Conservation (phyloP, 1,140 invertebrate species). For the Neodiprion lecontei region DNA sequence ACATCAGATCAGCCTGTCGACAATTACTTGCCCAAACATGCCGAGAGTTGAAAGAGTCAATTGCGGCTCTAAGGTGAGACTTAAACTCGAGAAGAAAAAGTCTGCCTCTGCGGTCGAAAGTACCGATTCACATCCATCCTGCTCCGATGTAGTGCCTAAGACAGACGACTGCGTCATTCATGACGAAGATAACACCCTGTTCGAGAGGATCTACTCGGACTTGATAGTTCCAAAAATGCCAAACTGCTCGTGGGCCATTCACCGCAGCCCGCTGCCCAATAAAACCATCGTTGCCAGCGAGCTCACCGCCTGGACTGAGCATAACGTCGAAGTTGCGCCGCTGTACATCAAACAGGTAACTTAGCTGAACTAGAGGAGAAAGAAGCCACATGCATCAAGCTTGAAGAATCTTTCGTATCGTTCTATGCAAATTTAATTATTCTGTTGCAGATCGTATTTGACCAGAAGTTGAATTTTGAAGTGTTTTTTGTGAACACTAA, state of each 20-base stretch:
- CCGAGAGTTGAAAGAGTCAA: no score
- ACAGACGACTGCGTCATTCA: no score
- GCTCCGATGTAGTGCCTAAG: no score
- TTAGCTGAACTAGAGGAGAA: slow-evolving; percentile 2
- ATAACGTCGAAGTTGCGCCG: slow-evolving; percentile 23
- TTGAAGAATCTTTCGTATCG: not conserved
- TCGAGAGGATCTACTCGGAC: slow-evolving; percentile 20
- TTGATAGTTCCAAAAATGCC: slow-evolving; percentile 26
- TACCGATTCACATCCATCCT: no score
- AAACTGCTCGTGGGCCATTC: slow-evolving; percentile 34
- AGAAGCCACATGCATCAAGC: not conserved
- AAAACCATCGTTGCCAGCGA: slow-evolving; percentile 34
- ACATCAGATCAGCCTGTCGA: no score
- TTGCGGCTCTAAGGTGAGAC: no score
- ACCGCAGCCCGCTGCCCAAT: slow-evolving; percentile 27
- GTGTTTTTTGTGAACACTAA: slow-evolving; percentile 29
- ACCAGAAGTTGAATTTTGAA: slow-evolving; percentile 34
- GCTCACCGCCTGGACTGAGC: slow-evolving; percentile 23
- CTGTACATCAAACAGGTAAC: slow-evolving; percentile 35
- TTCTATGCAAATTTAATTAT: not conserved
- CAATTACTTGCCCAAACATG: no score
- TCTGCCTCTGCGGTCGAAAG: no score
- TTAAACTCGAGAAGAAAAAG: no score
- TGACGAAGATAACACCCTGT: not conserved
- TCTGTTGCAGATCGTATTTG: slow-evolving; percentile 33